Base-by-base conservation (phyloP, 2,888 invertebrate species). In the Bellardia bayeri region DNA sequence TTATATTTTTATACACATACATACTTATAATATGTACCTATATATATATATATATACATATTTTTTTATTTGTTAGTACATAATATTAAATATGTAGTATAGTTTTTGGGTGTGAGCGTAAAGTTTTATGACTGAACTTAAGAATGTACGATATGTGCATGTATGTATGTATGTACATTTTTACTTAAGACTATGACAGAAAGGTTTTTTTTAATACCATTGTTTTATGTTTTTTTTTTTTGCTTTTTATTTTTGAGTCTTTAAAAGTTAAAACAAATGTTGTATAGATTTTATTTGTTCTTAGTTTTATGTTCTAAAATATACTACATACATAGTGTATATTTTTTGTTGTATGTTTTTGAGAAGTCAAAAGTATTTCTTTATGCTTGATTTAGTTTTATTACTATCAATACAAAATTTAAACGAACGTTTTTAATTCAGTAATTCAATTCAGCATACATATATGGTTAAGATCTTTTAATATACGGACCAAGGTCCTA, bases 21-120 rank as follows among this genome's bases (percentile, higher is more conserved):
- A 30, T 63, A 61, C 33, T 11, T 61, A 63, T 40, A 23, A 23
- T 23, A n/a, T n/a, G n/a, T n/a, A 23, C 23, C 23, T 23, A 23
- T 23, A 23, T 23, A 23, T 23, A 23, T 23, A 23, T 23, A 23
- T 23, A 23, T n/a, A n/a, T n/a, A n/a, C n/a, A 16, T 64, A 72
- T 71, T 51, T 45, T 42, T 79, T 23, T 79, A 78, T 82, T 80
- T 80, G 64, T 71, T 45, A 80, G 68, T 82, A 37, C 37, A 37
- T 37, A 45, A 71, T 33, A 69, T 9, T 51, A 40, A 68, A 66
- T 23, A 23, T 23, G 23, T 23, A 72, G 45, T 45, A 72, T 81
- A 61, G 58, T 72, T 81, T 40, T 54, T 8, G 72, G 64, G 75
- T 56, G 71, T 75, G 33, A 80, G 80, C 64, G 49, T 3, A 30